These are phyloP conservation scores for Rhinopomastus cyanomelas DNA, from an alignment of 2,113 vertebrate species.

Conservation along the genomic window DNA sequence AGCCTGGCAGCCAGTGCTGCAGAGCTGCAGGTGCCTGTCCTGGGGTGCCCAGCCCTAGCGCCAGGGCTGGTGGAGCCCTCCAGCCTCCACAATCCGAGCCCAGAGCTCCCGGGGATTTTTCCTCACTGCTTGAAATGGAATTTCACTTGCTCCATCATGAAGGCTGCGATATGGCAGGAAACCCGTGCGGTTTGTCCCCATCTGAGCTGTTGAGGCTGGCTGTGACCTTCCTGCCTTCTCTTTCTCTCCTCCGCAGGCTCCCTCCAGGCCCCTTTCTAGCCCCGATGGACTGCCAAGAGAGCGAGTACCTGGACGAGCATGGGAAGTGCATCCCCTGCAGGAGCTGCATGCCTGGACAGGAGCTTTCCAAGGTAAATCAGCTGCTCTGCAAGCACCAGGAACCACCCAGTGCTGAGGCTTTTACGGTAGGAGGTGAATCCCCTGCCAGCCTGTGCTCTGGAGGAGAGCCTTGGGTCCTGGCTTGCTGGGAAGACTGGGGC, in stretches of 20 bases:
- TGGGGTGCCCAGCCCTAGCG: too few species aligned
- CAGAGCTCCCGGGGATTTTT: too few species aligned
- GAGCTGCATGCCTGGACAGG: constrained; percentile 78
- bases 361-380: constrained; percentile 80
- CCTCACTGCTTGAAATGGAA: too few species aligned
- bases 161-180: too few species aligned
- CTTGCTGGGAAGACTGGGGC: not conserved
- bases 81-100: too few species aligned
- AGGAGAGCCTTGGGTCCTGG: not conserved
- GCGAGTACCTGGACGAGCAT: constrained; percentile 71
- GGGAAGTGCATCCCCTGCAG: constrained; percentile 75
- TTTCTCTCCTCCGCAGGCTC: not conserved
- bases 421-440: not conserved
- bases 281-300: constrained; percentile 69
- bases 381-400: not conserved
- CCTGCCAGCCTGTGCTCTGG: not conserved
- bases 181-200: too few species aligned
- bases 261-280: not conserved
- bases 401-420: not conserved
- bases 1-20: too few species aligned
- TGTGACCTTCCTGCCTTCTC: not conserved
- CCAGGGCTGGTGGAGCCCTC: too few species aligned
- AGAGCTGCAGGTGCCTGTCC: too few species aligned
- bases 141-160: too few species aligned
- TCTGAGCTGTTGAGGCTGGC: not conserved